These are phyloP conservation scores for Hypanus sabinus DNA, from an alignment of 2,113 vertebrate genomes.

Conservation along the genomic window DNA sequence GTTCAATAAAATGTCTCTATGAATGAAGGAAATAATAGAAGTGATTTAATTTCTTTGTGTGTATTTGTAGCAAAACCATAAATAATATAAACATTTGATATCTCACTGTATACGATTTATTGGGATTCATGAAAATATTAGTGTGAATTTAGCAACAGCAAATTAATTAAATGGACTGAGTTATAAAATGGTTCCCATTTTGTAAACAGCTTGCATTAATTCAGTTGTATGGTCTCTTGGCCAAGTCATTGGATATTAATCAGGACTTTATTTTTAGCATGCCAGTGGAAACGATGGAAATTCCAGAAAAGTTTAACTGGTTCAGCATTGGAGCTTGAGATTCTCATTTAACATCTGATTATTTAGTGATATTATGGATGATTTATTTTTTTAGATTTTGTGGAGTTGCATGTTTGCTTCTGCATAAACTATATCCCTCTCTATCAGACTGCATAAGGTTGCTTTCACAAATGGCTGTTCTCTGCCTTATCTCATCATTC, in stretches of 20 bases:
- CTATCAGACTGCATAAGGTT: background rate
- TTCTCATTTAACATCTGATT: background rate
- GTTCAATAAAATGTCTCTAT: background rate
- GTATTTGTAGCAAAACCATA: background rate
- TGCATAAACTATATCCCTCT: background rate
- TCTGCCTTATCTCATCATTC: background rate
- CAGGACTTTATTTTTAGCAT: background rate
- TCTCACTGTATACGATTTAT: background rate
- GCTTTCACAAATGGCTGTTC: background rate
- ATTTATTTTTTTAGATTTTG: background rate
- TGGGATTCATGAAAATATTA: background rate
- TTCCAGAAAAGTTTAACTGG: background rate
- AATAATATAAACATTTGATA: background rate
- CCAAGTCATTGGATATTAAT: background rate
- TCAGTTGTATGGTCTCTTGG: background rate
- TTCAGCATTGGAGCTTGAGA: background rate
- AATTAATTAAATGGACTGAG: background rate
- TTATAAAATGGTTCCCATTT: background rate
- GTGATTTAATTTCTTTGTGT: background rate
- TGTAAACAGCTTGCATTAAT: background rate
- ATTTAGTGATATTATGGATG: background rate
- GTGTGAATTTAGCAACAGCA: background rate
- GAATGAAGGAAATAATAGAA: background rate
- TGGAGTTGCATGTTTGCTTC: background rate
- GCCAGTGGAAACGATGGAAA: constrained; percentile 12